phyloP scores from a whole-genome alignment of 2,888 invertebrate species.

The Lasiommata megera region DNA sequence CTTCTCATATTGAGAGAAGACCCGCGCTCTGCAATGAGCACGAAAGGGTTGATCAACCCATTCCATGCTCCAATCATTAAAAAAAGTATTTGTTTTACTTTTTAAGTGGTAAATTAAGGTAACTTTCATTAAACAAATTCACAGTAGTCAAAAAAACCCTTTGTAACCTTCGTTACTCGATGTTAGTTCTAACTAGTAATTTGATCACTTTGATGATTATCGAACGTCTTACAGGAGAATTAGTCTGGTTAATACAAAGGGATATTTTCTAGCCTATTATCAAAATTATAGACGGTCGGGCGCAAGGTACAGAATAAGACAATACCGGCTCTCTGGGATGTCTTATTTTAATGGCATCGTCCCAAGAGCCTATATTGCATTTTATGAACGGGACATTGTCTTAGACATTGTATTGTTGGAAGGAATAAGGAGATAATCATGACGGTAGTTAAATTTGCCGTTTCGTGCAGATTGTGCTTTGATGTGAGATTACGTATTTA shows the following conservation, averaged over 20 bases:
- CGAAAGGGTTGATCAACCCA: too few species aligned
- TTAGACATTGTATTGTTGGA: slow-evolving; percentile 50
- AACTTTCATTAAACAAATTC: too few species aligned
- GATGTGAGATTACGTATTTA: slow-evolving; percentile 17
- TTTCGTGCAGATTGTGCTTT: slow-evolving; percentile 27
- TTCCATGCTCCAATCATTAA: too few species aligned
- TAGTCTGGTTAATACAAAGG: slow-evolving; percentile 70
- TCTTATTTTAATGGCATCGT: slow-evolving; percentile 73
- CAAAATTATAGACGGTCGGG: slow-evolving; percentile 72
- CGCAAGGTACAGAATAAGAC: slow-evolving; percentile 65
- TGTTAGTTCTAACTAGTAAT: slow-evolving; percentile 22
- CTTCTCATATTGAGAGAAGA: too few species aligned
- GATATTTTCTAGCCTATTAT: slow-evolving; percentile 79
- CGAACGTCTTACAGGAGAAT: slow-evolving; percentile 67
- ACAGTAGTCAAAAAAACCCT: background rate
- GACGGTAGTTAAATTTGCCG: slow-evolving; percentile 36
- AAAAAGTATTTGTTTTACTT: too few species aligned
- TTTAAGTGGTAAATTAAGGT: too few species aligned
- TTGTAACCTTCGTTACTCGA: background rate
- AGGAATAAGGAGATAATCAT: slow-evolving; percentile 40
- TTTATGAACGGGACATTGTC: slow-evolving; percentile 60
- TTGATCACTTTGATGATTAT: slow-evolving; percentile 50
- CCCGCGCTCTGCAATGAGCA: too few species aligned
- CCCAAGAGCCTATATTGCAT: slow-evolving; percentile 58
- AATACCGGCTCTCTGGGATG: slow-evolving; percentile 52